phyloP scores from a whole-genome alignment of 2,888 invertebrate genomes.

The Leucophora obtusa region DNA sequence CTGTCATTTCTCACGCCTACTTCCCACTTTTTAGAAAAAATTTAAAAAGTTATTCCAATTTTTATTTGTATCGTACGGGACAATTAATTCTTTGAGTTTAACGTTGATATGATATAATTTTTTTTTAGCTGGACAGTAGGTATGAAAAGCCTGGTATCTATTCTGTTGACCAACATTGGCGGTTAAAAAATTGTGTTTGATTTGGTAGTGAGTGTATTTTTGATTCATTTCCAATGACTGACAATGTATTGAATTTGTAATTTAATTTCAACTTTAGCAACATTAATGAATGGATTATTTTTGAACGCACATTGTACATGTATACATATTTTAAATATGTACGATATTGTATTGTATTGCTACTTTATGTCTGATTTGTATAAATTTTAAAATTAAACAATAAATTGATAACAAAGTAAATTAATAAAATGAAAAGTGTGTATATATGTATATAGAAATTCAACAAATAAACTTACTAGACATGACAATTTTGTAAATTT shows the following conservation, averaged over 20 bases:
- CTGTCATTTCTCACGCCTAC: too few species aligned
- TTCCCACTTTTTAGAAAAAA: too few species aligned
- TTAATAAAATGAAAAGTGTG: not conserved
- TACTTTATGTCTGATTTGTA: not conserved
- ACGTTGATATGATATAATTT: too few species aligned
- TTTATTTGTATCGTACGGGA: too few species aligned
- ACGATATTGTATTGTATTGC: too few species aligned
- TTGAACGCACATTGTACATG: not conserved
- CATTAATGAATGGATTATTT: not conserved
- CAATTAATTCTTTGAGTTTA: too few species aligned
- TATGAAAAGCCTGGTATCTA: too few species aligned
- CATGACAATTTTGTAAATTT: not conserved
- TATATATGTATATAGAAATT: too few species aligned
- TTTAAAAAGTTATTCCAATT: too few species aligned
- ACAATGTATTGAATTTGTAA: slow-evolving; percentile 7
- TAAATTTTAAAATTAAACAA: not conserved
- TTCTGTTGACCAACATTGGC: not conserved
- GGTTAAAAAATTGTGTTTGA: not conserved
- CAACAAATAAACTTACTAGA: too few species aligned
- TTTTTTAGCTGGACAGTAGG: too few species aligned
- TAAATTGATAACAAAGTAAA: not conserved
- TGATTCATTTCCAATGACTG: slow-evolving; percentile 15
- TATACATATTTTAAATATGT: not conserved
- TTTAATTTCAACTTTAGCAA: not conserved
- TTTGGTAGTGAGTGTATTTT: slow-evolving; percentile 6